Percentiles rank a stretch among this genome's conserved stretches.
These are phyloP conservation scores for Brachionus sp. DNA, from an alignment of 1,140 invertebrate species.

Conservation along the genomic window DNA sequence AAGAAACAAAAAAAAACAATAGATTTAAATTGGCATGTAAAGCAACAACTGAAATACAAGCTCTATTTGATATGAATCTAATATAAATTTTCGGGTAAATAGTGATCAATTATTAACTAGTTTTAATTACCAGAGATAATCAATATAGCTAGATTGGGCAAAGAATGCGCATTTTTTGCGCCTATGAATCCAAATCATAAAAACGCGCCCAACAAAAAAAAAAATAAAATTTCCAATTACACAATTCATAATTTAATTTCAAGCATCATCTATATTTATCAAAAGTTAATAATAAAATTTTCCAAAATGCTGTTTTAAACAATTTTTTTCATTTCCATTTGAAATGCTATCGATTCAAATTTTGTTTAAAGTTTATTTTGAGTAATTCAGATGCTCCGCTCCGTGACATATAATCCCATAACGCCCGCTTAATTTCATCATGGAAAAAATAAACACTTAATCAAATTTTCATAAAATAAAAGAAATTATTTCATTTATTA, in stretches of 20 bases:
- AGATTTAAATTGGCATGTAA: neutral
- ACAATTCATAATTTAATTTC: neutral
- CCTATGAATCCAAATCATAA: neutral
- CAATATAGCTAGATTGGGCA: neutral
- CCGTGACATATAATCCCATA: neutral
- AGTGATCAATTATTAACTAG: neutral
- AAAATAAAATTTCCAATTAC: neutral
- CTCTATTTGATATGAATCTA: neutral
- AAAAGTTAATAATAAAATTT: neutral
- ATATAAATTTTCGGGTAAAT: neutral
- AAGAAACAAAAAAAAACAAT: neutral
- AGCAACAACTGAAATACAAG: neutral
- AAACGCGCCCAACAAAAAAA: neutral
- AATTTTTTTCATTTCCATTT: neutral
- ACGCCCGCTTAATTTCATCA: neutral
- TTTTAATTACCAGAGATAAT: neutral
- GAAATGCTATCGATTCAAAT: neutral
- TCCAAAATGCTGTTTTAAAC: neutral
- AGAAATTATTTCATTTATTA: neutral
- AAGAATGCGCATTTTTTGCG: neutral
- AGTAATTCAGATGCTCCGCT: neutral
- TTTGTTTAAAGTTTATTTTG: neutral
- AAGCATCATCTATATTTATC: constrained; percentile 3
- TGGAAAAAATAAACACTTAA: neutral
- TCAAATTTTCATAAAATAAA: neutral